Evolutionary conservation across 2,888 invertebrate genomes (phyloP), one percentile per base, ranked within the genome.

Genomic region (Ametastegia equiseti): DNA sequence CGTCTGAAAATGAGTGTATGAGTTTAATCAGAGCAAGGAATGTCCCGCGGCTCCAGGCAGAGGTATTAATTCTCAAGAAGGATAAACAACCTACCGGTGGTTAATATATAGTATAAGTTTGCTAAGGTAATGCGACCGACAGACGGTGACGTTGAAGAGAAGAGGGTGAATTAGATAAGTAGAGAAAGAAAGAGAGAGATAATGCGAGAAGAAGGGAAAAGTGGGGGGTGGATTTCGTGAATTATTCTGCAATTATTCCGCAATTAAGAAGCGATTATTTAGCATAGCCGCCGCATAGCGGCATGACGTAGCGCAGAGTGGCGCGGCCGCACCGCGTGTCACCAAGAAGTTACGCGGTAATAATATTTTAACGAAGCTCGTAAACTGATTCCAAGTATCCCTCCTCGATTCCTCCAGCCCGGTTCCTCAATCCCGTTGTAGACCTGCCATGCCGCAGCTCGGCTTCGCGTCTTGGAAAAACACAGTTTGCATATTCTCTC

Each of bases 211-310:
- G n/a, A 19, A 15, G 36, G 65, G 36, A n/a, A 36, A 33, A 2
- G 36, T 42, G 63, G 67, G 63, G 27, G 80, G 65, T 69, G 63
- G 50, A 77, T 63, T 78, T 86, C 86, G 84, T 85, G 88, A 90
- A 90, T 89, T 88, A 75, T 75, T 75, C 75, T 86, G 86, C 90
- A 90, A 90, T 91, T 91, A 90, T 90, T 90, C 88, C 83, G 89
- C 89, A 91, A 91, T 91, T 91, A 91, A 91, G 90, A 91, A 91
- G 88, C 90, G 90, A 91, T 91, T 91, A 91, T 91, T 91, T 91
- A 90, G 90, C 91, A 91, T 91, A 91, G 90, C 36, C 23, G 2
- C 23, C 30, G 30, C 45, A 36, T 27, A 45, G 27, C 7, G 30
- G 15, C 4, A 30, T 60, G 57, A 27, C 27, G 23, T 27, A 27